Conservation (phyloP, 2,888 invertebrate genomes). For the Seira ritae region DNA sequence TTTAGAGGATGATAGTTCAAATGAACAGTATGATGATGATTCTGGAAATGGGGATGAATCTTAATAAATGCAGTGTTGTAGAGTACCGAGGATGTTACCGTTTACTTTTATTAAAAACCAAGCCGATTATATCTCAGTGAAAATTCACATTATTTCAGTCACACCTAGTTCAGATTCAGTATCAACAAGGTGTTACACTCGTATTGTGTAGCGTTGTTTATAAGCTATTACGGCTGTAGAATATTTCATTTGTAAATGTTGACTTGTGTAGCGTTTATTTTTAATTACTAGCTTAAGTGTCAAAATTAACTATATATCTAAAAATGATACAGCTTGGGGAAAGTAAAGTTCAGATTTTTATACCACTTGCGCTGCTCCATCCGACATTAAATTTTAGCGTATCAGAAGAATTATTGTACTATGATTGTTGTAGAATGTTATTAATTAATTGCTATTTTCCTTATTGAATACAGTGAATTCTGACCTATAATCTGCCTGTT, state of each 20-base stretch:
- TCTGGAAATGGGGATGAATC: constrained; percentile 74
- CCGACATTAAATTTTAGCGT: constrained; percentile 51
- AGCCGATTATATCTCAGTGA: constrained; percentile 39
- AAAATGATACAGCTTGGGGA: constrained; percentile 38
- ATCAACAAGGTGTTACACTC: constrained; percentile 22
- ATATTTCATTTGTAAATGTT: constrained; percentile 23
- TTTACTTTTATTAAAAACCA: constrained; percentile 42
- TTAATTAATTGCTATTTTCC: no score
- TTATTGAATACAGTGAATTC: no score
- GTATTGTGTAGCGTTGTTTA: constrained; percentile 34
- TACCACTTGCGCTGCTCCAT: constrained; percentile 56
- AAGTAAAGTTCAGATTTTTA: constrained; percentile 58
- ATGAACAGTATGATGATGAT: constrained; percentile 74
- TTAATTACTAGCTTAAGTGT: constrained; percentile 26
- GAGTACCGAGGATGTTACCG: constrained; percentile 58
- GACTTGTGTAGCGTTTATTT: constrained; percentile 41
- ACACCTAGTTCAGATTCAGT: constrained; percentile 10
- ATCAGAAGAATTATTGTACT: no score
- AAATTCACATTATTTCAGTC: constrained; percentile 1
- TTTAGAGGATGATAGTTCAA: constrained; percentile 74
- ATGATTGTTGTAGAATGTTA: no score
- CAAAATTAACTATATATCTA: constrained; percentile 47
- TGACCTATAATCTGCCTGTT: no score
- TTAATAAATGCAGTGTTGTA: constrained; percentile 61
- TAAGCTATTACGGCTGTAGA: constrained; percentile 31